A percentile compares a stretch with the other conserved stretches of the same genome.
Evolutionary conservation across 2,888 invertebrate species (phyloP).

Genomic region (Drosophila mimica): DNA sequence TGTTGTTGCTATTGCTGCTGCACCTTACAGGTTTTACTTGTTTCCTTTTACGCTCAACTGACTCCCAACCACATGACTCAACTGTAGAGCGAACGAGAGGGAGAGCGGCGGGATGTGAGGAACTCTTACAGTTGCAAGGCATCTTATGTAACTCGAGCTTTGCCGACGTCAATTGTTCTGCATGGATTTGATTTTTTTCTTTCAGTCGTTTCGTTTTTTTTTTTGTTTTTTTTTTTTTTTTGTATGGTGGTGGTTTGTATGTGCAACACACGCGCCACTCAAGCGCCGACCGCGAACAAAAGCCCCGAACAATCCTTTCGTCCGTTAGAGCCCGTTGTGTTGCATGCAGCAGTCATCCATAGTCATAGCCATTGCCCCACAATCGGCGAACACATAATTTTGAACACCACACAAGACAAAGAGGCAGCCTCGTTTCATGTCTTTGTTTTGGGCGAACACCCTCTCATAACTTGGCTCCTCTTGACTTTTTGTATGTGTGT

Average conservation of each 20-base stretch:
- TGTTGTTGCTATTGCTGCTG: slow-evolving; percentile 41
- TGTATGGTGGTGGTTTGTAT: no score
- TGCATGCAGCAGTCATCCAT: slow-evolving; percentile 28
- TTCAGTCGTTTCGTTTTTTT: slow-evolving; percentile 2
- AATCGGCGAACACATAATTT: slow-evolving; percentile 55
- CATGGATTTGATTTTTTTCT: slow-evolving; percentile 28
- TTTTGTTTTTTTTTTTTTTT: background rate
- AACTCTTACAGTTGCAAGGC: slow-evolving; percentile 43
- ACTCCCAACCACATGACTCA: slow-evolving; percentile 32
- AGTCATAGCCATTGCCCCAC: slow-evolving; percentile 45
- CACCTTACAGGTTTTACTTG: slow-evolving; percentile 78
- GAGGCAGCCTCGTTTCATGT: slow-evolving; percentile 28
- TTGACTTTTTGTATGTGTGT: slow-evolving; percentile 58
- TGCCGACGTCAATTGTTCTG: slow-evolving; percentile 65
- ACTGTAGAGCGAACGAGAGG: background rate
- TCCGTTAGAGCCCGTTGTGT: slow-evolving; percentile 54
- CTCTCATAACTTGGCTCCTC: slow-evolving; percentile 67
- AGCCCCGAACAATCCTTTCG: slow-evolving; percentile 43
- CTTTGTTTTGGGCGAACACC: slow-evolving; percentile 65
- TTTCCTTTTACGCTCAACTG: slow-evolving; percentile 47
- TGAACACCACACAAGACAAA: slow-evolving; percentile 27
- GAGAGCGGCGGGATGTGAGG: background rate
- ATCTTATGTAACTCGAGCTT: slow-evolving; percentile 77
- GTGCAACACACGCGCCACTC: slow-evolving; percentile 62
- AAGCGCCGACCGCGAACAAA: slow-evolving; percentile 52